Percentiles rank a stretch among this genome's conserved stretches.
Conservation (phyloP, 2,113 vertebrate genomes). For the Dicentrarchus labrax region DNA sequence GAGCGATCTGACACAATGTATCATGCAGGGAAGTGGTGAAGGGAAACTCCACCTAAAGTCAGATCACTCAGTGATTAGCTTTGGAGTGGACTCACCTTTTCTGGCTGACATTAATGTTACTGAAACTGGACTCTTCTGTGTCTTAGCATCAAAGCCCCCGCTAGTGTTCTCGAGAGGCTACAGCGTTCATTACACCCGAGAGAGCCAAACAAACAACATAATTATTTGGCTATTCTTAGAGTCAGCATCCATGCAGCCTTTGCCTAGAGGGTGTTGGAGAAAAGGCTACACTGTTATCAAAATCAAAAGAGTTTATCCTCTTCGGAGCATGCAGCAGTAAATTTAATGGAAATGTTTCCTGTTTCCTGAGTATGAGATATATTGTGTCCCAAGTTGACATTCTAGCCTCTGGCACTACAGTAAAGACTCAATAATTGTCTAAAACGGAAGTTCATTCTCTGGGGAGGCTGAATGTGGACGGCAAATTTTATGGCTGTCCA, state of each 20-base stretch:
- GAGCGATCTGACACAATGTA: slow-evolving; percentile 26
- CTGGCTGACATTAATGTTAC: slow-evolving; percentile 2
- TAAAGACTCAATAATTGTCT: too few relatives aligned
- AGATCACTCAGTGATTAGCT: slow-evolving; percentile 10
- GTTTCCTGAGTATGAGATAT: too few relatives aligned
- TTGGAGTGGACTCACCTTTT: slow-evolving; percentile 14
- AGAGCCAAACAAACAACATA: neutral
- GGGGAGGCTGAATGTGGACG: neutral
- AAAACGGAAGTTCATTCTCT: too few relatives aligned
- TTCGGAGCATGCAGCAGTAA: neutral
- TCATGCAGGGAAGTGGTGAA: slow-evolving; percentile 6
- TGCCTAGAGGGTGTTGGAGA: neutral
- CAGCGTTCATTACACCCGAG: neutral
- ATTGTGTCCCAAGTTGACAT: neutral
- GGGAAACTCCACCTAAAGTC: neutral
- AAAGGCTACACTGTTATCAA: neutral
- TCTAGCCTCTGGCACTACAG: too few relatives aligned
- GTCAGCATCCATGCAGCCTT: neutral
- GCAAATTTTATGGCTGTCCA: too few relatives aligned
- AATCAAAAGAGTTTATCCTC: neutral
- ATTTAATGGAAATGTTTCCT: neutral
- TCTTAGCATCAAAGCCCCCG: neutral
- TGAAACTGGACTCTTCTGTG: neutral
- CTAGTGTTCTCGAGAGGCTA: neutral
- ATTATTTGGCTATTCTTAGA: neutral